phyloP scores from a whole-genome alignment of 2,113 vertebrate species.

The Saccopteryx bilineata region DNA sequence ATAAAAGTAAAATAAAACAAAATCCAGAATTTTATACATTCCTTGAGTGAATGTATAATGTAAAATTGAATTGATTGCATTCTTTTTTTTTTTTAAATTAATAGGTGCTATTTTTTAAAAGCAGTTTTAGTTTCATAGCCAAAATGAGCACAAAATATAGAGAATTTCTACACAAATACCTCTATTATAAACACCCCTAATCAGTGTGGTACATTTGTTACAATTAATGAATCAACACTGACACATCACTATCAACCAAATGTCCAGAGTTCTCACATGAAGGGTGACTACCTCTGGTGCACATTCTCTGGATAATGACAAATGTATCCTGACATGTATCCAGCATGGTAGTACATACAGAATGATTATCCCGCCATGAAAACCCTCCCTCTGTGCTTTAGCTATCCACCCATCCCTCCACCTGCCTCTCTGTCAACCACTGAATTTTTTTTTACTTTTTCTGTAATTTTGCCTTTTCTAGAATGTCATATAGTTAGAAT shows the following conservation, averaged over 20 bases:
- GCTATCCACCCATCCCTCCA: background rate
- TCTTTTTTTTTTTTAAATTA: background rate
- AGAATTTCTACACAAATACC: background rate
- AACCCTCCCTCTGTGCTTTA: background rate
- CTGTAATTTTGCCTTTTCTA: background rate
- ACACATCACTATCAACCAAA: background rate
- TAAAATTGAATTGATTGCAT: background rate
- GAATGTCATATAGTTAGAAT: background rate
- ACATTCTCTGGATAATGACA: background rate
- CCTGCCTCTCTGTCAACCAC: background rate
- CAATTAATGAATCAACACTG: background rate
- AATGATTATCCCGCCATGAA: background rate
- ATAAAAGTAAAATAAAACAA: slow-evolving; percentile 28
- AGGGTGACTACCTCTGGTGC: background rate
- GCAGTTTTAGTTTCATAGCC: background rate
- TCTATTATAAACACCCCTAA: background rate
- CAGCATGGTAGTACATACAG: background rate
- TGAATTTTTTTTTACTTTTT: background rate
- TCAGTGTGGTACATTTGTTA: background rate
- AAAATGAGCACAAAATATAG: background rate
- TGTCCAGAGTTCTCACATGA: background rate
- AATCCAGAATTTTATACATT: background rate
- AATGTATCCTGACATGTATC: background rate
- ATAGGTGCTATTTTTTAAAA: background rate
- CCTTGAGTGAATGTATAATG: background rate